Conservation (phyloP, 2,888 invertebrate genomes). For the Brenthis ino region DNA sequence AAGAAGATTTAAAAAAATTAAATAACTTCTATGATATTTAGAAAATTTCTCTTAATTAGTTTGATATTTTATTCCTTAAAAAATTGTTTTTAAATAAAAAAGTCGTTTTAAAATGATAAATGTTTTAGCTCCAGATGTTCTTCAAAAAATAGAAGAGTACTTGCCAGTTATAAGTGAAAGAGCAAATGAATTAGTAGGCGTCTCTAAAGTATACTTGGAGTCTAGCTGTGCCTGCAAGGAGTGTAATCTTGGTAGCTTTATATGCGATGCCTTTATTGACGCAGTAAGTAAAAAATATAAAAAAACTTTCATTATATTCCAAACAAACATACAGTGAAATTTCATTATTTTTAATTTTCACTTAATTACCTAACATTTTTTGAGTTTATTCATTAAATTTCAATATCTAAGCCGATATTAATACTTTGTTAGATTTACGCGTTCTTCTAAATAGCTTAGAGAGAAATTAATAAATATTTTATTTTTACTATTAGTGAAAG, state of each 20-base stretch:
- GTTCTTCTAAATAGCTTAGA: too few relatives aligned
- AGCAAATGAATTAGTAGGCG: slow-evolving; percentile 83
- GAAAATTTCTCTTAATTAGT: neutral
- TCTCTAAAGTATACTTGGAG: slow-evolving; percentile 80
- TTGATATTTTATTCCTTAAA: neutral
- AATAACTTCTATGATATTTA: neutral
- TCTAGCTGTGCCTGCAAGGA: slow-evolving; percentile 82
- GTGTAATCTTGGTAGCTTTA: slow-evolving; percentile 88
- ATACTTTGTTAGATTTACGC: too few relatives aligned
- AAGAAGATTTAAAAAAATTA: too few relatives aligned
- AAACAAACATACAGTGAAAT: neutral
- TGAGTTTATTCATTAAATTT: too few relatives aligned
- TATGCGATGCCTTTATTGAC: slow-evolving; percentile 87
- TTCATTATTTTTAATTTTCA: neutral
- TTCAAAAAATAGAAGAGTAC: slow-evolving; percentile 84
- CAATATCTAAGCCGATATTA: too few relatives aligned
- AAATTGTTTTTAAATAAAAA: neutral
- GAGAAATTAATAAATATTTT: too few relatives aligned
- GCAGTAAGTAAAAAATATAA: slow-evolving; percentile 72
- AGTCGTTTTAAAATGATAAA: neutral
- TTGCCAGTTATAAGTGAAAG: slow-evolving; percentile 78
- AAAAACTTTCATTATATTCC: neutral
- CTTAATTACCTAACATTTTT: neutral
- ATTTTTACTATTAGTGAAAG: too few relatives aligned
- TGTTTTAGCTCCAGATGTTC: slow-evolving; percentile 59